A percentile compares a stretch with the other conserved stretches of the same genome.
These are phyloP conservation scores for Mustelus asterias DNA, from an alignment of 2,113 vertebrate species.

Conservation along the genomic window DNA sequence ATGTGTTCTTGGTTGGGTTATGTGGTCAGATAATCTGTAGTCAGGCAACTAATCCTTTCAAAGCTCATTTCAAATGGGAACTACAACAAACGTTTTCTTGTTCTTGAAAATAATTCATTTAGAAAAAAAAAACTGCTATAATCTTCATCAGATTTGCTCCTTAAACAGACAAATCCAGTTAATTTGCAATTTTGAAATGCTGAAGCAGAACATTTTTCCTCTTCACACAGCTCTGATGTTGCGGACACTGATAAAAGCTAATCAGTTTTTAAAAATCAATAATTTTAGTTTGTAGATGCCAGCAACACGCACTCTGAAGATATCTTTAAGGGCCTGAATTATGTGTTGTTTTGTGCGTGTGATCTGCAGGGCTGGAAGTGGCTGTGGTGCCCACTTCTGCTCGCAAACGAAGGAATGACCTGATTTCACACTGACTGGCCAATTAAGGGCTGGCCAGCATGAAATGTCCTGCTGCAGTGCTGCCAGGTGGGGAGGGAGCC, in stretches of 20 bases:
- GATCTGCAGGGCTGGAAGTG: too few species aligned
- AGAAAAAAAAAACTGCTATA: neutral
- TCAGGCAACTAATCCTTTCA: slow-evolving; percentile 27
- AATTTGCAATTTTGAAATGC: slow-evolving; percentile 50
- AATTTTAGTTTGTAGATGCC: neutral
- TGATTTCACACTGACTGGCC: too few species aligned
- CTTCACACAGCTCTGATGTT: slow-evolving; percentile 42
- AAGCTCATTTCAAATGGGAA: slow-evolving; percentile 1
- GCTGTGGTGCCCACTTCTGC: too few species aligned
- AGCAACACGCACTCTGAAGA: neutral
- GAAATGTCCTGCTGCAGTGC: too few species aligned
- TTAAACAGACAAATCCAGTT: slow-evolving; percentile 50
- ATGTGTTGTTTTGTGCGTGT: too few species aligned
- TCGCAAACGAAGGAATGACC: too few species aligned
- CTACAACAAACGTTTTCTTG: neutral
- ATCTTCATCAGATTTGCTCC: slow-evolving; percentile 24
- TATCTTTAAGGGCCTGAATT: neutral
- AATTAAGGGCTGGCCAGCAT: too few species aligned
- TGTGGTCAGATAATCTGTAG: slow-evolving; percentile 7
- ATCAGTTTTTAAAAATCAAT: slow-evolving; percentile 39
- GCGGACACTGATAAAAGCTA: slow-evolving; percentile 51
- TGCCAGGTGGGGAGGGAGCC: too few species aligned
- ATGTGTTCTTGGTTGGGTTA: slow-evolving; percentile 19
- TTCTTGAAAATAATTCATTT: neutral
- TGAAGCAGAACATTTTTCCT: slow-evolving; percentile 50